A percentile compares a stretch with the other conserved stretches of the same genome.
These are phyloP conservation scores for Agriotes lineatus DNA, from an alignment of 2,888 invertebrate genomes.

Conservation along the genomic window DNA sequence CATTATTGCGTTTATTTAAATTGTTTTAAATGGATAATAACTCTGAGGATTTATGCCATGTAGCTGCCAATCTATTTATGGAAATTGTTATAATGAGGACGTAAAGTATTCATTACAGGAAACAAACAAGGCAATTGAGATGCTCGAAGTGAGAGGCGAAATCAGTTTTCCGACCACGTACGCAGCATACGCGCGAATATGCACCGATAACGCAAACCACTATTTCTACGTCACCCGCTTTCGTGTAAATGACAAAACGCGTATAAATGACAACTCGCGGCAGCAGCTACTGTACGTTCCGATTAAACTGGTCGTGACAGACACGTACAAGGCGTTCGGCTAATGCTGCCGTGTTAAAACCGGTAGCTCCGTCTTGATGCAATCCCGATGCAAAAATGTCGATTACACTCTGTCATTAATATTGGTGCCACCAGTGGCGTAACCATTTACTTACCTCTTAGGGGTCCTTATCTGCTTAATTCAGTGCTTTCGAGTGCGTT, in stretches of 20 bases:
- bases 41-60: too few species aligned
- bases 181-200: not conserved
- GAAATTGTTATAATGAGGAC: not conserved
- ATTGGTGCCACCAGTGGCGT: too few species aligned
- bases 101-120: not conserved
- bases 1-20: too few species aligned
- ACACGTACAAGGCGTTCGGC: conserved; percentile 5
- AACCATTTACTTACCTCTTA: too few species aligned
- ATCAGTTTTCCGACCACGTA: not conserved
- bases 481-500: too few species aligned
- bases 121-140: not conserved
- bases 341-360: conserved; percentile 2
- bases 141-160: not conserved
- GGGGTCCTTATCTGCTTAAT: too few species aligned
- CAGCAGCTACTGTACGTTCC: not conserved
- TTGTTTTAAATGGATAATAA: too few species aligned
- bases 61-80: too few species aligned
- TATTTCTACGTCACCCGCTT: not conserved
- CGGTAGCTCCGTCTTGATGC: conserved; percentile 2
- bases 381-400: too few species aligned
- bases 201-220: not conserved
- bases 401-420: too few species aligned
- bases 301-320: conserved; percentile 12
- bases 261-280: conserved; percentile 2
- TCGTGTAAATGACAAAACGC: conserved; percentile 11